Evolutionary conservation across 2,113 vertebrate species (phyloP).

Genomic region (Bombycilla garrulus): DNA sequence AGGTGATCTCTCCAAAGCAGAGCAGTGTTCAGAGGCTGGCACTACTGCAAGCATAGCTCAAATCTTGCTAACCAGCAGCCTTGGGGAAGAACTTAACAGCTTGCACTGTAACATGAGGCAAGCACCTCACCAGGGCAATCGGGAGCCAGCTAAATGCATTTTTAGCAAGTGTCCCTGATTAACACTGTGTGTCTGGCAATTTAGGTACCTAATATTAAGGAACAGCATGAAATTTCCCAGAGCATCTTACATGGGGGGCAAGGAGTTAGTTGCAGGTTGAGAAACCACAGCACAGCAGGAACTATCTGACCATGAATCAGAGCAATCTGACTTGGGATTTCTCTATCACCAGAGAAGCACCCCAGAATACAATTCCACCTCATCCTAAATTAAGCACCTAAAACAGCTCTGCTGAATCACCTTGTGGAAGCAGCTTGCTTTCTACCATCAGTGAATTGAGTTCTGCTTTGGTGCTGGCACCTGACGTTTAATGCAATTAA

Average conservation of each 20-base stretch:
- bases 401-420: rapidly evolving
- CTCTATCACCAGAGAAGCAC: neutral
- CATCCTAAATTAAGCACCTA: neutral
- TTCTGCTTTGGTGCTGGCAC: neutral
- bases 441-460: neutral
- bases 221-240: neutral
- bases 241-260: neutral
- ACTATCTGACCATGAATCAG: neutral
- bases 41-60: neutral
- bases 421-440: neutral
- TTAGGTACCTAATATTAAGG: neutral
- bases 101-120: neutral
- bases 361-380: neutral
- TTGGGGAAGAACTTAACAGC: neutral
- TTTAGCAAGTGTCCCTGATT: neutral
- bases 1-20: neutral
- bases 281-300: neutral
- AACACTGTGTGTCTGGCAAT: neutral
- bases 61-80: neutral
- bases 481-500: neutral
- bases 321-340: neutral
- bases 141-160: neutral
- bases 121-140: neutral
- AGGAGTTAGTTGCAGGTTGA: neutral
- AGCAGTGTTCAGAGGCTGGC: neutral